Percentiles rank a stretch among this genome's conserved stretches.
phyloP scores from a whole-genome alignment of 2,888 invertebrate genomes.

The Leucania comma region DNA sequence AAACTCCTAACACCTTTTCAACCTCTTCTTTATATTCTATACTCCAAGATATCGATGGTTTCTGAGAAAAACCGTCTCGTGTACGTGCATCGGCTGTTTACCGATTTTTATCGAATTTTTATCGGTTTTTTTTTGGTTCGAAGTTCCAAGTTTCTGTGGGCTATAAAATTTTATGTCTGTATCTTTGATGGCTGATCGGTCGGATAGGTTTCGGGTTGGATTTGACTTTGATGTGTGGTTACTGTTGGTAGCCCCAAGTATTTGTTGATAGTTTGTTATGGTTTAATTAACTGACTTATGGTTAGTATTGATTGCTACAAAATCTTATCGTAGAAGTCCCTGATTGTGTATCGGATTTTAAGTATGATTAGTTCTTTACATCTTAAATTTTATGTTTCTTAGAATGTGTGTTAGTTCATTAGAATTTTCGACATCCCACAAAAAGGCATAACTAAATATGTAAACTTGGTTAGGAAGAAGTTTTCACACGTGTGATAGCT shows the following conservation, averaged over 20 bases:
- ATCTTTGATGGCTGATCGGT: slow-evolving; percentile 74
- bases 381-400: background rate
- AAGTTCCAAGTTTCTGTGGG: slow-evolving; percentile 69
- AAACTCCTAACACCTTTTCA: slow-evolving; percentile 59
- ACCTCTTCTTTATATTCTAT: slow-evolving; percentile 68
- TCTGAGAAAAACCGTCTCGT: slow-evolving; percentile 63
- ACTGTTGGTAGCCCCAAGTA: slow-evolving; percentile 39
- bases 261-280: slow-evolving; percentile 55
- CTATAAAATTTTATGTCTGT: slow-evolving; percentile 81
- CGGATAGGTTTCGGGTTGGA: slow-evolving; percentile 60
- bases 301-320: slow-evolving; percentile 20
- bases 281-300: slow-evolving; percentile 34
- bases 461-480: background rate
- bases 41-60: slow-evolving; percentile 57
- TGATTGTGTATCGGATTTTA: background rate
- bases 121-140: slow-evolving; percentile 67
- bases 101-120: slow-evolving; percentile 76
- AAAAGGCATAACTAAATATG: background rate
- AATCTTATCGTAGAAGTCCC: background rate
- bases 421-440: background rate
- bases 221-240: slow-evolving; percentile 39
- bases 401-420: background rate
- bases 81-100: slow-evolving; percentile 75
- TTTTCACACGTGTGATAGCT: background rate
- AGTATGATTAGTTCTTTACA: background rate